phyloP scores from a whole-genome alignment of 2,113 vertebrate species.

The Himantopus leucocephalus region DNA sequence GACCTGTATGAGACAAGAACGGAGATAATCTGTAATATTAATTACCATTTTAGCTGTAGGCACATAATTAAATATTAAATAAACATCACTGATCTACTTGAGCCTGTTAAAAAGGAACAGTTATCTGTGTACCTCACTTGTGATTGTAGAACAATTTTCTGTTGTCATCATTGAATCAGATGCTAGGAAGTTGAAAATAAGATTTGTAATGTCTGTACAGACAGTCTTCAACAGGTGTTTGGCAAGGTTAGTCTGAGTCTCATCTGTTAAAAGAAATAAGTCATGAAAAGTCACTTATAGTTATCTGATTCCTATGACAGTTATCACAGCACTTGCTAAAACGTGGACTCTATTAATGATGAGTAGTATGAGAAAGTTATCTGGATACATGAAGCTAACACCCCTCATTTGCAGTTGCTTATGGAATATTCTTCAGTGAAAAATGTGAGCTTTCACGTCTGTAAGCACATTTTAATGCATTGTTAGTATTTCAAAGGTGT shows the following conservation, averaged over 20 bases:
- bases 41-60: not conserved
- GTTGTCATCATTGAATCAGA: slow-evolving; percentile 89
- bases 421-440: not conserved
- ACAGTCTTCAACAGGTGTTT: slow-evolving; percentile 90
- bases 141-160: slow-evolving; percentile 84
- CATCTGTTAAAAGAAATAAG: slow-evolving; percentile 81
- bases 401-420: not conserved
- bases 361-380: not conserved
- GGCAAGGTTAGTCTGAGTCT: slow-evolving; percentile 85
- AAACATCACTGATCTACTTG: not conserved
- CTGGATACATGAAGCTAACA: not conserved
- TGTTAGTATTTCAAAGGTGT: not conserved
- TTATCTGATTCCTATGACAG: not conserved
- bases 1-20: slow-evolving; percentile 70
- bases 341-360: not conserved
- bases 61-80: not conserved
- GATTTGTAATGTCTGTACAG: slow-evolving; percentile 90
- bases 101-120: not conserved
- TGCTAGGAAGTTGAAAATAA: slow-evolving; percentile 91
- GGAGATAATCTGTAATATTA: not conserved
- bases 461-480: not conserved
- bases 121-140: slow-evolving; percentile 78
- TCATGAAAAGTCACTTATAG: not conserved
- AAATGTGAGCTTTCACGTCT: not conserved
- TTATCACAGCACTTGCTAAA: not conserved